These are phyloP conservation scores for Drosophila watanabei DNA, from an alignment of 1,140 invertebrate genomes.

Conservation along the genomic window DNA sequence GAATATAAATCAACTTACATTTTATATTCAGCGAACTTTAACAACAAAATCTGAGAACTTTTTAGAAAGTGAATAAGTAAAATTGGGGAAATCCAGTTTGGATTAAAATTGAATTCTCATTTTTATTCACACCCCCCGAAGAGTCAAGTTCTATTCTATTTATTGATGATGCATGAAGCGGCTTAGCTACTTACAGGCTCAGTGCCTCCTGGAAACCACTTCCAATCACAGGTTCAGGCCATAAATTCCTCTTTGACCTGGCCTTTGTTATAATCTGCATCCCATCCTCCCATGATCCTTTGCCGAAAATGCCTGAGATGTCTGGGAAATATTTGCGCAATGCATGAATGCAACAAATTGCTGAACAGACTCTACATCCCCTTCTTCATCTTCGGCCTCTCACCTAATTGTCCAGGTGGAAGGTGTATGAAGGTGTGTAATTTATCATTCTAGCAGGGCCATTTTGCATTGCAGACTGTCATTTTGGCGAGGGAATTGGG, in stretches of 20 bases:
- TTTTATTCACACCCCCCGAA: background rate
- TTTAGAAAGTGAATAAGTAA: background rate
- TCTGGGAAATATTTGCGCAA: constrained; percentile 64
- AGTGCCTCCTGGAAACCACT: background rate
- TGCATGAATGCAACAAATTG: constrained; percentile 65
- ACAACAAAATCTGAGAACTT: background rate
- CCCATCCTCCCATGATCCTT: constrained; percentile 1
- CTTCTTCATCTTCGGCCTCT: constrained; percentile 12
- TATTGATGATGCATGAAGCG: constrained; percentile 2
- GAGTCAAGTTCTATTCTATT: background rate
- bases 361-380: constrained; percentile 17
- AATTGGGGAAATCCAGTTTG: no score
- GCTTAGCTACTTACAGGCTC: background rate
- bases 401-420: constrained; percentile 37
- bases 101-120: background rate
- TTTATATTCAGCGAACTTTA: background rate
- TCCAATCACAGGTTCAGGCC: constrained; percentile 21
- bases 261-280: constrained; percentile 16
- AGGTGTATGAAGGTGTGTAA: constrained; percentile 61
- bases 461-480: constrained; percentile 62
- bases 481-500: background rate
- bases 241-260: constrained; percentile 37
- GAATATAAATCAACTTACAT: constrained; percentile 1
- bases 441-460: constrained; percentile 53
- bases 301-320: constrained; percentile 46